Percentiles rank a stretch among this genome's conserved stretches.
These are phyloP conservation scores for Ethmia dodecea DNA, from an alignment of 2,888 invertebrate species.

Conservation along the genomic window DNA sequence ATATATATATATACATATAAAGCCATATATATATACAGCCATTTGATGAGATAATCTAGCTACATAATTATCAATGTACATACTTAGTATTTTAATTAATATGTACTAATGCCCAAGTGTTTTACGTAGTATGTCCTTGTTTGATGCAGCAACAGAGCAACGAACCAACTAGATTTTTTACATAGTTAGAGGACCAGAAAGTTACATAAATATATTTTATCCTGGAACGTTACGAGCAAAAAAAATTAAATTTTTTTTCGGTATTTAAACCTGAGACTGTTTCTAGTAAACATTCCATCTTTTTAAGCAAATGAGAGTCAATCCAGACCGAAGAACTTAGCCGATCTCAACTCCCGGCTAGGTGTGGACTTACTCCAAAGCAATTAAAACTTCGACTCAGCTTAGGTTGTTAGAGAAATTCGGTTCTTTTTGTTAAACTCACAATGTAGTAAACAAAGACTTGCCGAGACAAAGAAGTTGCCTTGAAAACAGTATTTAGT, in stretches of 20 bases:
- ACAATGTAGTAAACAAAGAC: slow-evolving; percentile 65
- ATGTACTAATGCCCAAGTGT: too few relatives aligned
- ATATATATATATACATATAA: too few relatives aligned
- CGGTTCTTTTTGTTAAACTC: slow-evolving; percentile 55
- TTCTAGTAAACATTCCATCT: slow-evolving; percentile 24
- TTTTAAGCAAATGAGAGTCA: slow-evolving; percentile 41
- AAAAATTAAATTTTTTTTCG: background rate
- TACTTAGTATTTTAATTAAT: too few relatives aligned
- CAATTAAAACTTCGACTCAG: slow-evolving; percentile 66
- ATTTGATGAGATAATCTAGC: too few relatives aligned
- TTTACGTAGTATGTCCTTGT: too few relatives aligned
- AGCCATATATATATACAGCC: too few relatives aligned
- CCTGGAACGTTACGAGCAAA: background rate
- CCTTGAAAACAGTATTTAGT: slow-evolving; percentile 61
- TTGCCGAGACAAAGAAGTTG: slow-evolving; percentile 53
- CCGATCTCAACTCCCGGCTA: slow-evolving; percentile 22
- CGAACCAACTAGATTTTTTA: too few relatives aligned
- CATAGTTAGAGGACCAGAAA: too few relatives aligned
- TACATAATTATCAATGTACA: too few relatives aligned
- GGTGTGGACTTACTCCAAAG: slow-evolving; percentile 52
- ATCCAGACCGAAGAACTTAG: slow-evolving; percentile 26
- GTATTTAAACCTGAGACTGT: background rate
- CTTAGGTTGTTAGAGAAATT: slow-evolving; percentile 58
- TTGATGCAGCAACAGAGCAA: too few relatives aligned
- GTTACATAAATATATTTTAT: too few relatives aligned